Conservation (phyloP, 2,888 invertebrate genomes). For the Hirtodrosophila cameraria region DNA sequence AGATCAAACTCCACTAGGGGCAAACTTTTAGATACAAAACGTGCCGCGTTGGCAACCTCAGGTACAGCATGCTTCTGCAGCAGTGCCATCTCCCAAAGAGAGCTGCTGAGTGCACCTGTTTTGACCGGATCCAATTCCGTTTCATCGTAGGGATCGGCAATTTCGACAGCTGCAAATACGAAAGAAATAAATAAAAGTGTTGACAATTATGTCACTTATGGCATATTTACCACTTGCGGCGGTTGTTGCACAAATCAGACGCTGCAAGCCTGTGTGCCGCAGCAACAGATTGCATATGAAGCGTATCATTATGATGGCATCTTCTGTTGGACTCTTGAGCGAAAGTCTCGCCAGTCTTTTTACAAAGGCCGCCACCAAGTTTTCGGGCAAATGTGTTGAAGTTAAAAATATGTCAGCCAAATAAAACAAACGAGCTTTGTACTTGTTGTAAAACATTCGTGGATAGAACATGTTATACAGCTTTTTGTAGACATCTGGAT, state of each 20-base stretch:
- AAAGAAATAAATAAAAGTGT: slow-evolving; percentile 17
- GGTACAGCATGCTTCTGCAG: slow-evolving; percentile 91
- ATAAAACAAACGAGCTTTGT: slow-evolving; percentile 94
- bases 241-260: slow-evolving; percentile 86
- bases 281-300: slow-evolving; percentile 94
- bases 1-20: slow-evolving; percentile 89
- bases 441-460: slow-evolving; percentile 95
- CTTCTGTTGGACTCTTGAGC: slow-evolving; percentile 92
- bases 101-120: slow-evolving; percentile 93
- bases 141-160: slow-evolving; percentile 92
- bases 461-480: slow-evolving; percentile 97
- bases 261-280: slow-evolving; percentile 93
- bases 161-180: slow-evolving; percentile 56
- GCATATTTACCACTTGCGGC: slow-evolving; percentile 81
- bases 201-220: background rate
- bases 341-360: slow-evolving; percentile 94
- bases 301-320: slow-evolving; percentile 90
- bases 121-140: slow-evolving; percentile 91
- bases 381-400: slow-evolving; percentile 96
- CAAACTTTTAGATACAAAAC: slow-evolving; percentile 88
- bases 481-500: slow-evolving; percentile 97
- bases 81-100: slow-evolving; percentile 95
- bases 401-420: slow-evolving; percentile 95
- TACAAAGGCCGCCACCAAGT: slow-evolving; percentile 95
- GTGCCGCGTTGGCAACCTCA: slow-evolving; percentile 89